Percentiles rank a stretch among this genome's conserved stretches.
Evolutionary conservation across 2,888 invertebrate genomes (phyloP).

Genomic region (Cephus nigrinus): DNA sequence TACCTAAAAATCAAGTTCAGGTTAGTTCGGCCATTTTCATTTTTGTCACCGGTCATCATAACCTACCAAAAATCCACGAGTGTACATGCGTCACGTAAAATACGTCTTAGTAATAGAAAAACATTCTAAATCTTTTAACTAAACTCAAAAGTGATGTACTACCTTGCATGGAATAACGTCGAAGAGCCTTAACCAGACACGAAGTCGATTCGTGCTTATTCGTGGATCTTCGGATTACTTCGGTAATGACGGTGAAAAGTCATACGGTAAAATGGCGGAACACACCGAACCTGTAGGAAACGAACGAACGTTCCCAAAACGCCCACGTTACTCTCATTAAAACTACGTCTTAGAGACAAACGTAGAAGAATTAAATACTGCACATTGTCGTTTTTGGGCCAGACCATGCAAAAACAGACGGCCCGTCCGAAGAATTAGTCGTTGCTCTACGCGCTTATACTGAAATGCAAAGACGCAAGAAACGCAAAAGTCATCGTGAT

Average conservation of each 20-base stretch:
- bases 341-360: not conserved
- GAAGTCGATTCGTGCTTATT: not conserved
- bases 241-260: not conserved
- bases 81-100: not conserved
- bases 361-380: not conserved
- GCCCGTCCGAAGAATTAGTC: not conserved
- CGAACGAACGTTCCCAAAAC: not conserved
- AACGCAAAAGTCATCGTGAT: not conserved
- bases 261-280: not conserved
- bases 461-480: not conserved
- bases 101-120: not conserved
- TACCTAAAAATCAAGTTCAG: constrained; percentile 43
- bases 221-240: not conserved
- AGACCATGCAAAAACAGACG: not conserved
- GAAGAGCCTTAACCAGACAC: too few relatives aligned
- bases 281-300: not conserved
- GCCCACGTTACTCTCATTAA: not conserved
- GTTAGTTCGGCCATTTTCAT: constrained; percentile 22
- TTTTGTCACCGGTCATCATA: not conserved
- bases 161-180: too few relatives aligned
- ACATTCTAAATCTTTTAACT: not conserved
- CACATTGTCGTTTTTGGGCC: not conserved
- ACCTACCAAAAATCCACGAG: not conserved
- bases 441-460: not conserved
- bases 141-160: too few relatives aligned